Percentiles rank a stretch among this genome's conserved stretches.
Evolutionary conservation across 2,888 invertebrate genomes (phyloP).

Genomic region (Ectemnius cavifrons): DNA sequence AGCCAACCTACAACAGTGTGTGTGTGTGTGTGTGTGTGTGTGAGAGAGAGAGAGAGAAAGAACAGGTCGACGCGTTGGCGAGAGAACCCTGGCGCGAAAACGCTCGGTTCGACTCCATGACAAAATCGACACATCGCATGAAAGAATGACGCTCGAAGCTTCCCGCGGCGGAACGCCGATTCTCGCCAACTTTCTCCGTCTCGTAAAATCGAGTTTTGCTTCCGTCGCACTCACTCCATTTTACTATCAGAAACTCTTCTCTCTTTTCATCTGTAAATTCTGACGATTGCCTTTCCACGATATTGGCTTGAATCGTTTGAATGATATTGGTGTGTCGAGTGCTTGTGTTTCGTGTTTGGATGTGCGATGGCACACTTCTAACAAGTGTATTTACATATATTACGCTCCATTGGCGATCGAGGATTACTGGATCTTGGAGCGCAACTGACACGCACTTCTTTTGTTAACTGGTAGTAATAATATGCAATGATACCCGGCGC

Average conservation of each 20-base stretch:
- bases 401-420: no score
- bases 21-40: no score
- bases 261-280: conserved; percentile 23
- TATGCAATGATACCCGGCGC: neutral
- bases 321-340: neutral
- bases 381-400: neutral
- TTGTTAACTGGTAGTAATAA: neutral
- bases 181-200: conserved; percentile 35
- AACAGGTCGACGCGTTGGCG: no score
- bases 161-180: neutral
- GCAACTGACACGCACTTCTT: neutral
- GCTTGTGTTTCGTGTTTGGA: neutral
- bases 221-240: conserved; percentile 4
- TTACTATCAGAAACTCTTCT: conserved; percentile 4
- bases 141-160: conserved; percentile 8
- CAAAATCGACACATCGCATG: neutral
- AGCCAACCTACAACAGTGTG: no score
- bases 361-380: neutral
- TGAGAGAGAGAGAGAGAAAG: no score
- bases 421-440: no score
- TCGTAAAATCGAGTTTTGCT: conserved; percentile 15
- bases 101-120: neutral
- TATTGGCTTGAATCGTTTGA: conserved; percentile 6
- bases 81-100: neutral
- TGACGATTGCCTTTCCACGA: conserved; percentile 28